A percentile compares a stretch with the other conserved stretches of the same genome.
Evolutionary conservation across 1,140 invertebrate species (phyloP).

Genomic region (Paracyclopina nana): DNA sequence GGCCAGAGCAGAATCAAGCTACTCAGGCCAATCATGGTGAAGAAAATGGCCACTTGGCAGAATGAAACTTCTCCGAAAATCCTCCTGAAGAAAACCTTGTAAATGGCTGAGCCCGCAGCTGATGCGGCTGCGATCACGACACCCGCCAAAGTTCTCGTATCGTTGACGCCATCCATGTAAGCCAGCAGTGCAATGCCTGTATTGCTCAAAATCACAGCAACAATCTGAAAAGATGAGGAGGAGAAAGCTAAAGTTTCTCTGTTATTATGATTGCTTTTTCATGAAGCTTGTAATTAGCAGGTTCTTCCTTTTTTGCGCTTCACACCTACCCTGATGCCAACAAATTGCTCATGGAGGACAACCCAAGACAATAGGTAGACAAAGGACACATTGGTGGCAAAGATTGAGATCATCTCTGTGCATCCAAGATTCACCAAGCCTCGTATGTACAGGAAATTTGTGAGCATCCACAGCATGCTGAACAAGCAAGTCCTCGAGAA

Average conservation of each 20-base stretch:
- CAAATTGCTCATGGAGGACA: conserved; percentile 84
- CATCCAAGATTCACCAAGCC: conserved; percentile 60
- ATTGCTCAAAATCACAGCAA: conserved; percentile 80
- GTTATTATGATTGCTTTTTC: no score
- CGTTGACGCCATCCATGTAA: conserved; percentile 84
- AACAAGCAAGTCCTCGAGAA: conserved; percentile 63
- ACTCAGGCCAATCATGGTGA: conserved; percentile 59
- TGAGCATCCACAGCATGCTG: conserved; percentile 71
- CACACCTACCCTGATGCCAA: conserved; percentile 65
- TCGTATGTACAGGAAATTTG: conserved; percentile 75
- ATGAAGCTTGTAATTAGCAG: not conserved
- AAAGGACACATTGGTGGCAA: conserved; percentile 76
- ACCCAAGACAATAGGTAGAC: conserved; percentile 88
- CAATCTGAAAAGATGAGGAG: conserved; percentile 46
- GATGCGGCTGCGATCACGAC: conserved; percentile 76
- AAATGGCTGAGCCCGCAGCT: conserved; percentile 70
- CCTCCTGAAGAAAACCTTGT: conserved; percentile 78
- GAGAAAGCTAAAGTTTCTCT: no score
- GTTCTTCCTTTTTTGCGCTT: no score
- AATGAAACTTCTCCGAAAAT: conserved; percentile 71
- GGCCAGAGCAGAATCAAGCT: conserved; percentile 69
- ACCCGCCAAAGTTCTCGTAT: conserved; percentile 64
- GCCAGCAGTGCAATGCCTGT: conserved; percentile 78
- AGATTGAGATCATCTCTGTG: conserved; percentile 75
- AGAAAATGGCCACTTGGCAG: conserved; percentile 66